Evolutionary conservation across 2,888 invertebrate genomes (phyloP), one percentile per base, ranked within the genome.

Genomic region (Zonitis immaculata): DNA sequence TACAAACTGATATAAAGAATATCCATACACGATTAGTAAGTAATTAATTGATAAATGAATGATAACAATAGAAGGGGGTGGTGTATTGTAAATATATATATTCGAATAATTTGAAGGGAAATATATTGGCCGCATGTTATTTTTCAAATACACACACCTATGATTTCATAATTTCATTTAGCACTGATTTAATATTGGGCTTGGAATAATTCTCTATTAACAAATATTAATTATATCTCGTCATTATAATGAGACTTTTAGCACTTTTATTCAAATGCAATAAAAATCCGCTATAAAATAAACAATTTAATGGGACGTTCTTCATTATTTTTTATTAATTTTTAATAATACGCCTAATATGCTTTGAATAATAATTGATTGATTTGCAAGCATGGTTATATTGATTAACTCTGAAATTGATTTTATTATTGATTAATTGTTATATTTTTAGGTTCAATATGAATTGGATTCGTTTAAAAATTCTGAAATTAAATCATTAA

Each of bases 1-100:
- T 74, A 22, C 76, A 75, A 68, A 76, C 76, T 14, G 74, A 76
- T 55, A 72, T 76, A 56, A 68, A 74, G 66, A 73, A 75, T 64
- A 72, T 76, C 61, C 61, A 73, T 61, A 67, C 60, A 56, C 65
- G 67, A 60, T 70, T 76, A 68, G 74, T 76, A 71, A 70, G 71
- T 73, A 65, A 51, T 9, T 1, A 26, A 6, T 6, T 26, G 26
- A 5, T 26, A 8, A 8, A 8, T 1, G 26, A 26, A 6, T 7
- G 8, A 5, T 26, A 7, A 7, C 6, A 22, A 22, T 22, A 22
- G 22, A 22, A 5, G 8, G 26, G 26, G 26, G 26, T 7, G 26
- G 26, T 26, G 5, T 22, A 7, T 6, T 26, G 26, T 39, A 5
- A 11, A 18, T 39, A 20, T 39, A 16, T 39, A 20, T 18, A 39